Base-by-base conservation (phyloP, 2,888 invertebrate genomes). In the Rotaria sp. region DNA sequence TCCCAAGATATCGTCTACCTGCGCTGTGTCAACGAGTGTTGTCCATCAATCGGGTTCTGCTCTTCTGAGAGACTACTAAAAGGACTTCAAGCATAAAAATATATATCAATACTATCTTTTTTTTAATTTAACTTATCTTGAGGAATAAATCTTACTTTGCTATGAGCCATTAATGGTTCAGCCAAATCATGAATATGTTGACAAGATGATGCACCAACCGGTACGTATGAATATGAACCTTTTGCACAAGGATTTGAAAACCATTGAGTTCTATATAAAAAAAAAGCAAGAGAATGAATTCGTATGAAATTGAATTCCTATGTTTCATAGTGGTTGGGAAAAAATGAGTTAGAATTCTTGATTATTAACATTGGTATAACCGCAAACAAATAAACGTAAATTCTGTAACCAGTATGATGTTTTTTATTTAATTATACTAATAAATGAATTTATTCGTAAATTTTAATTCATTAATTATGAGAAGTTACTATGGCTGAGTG, bases 221-320 rank as follows among this genome's bases (percentile, higher is more conserved):
- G 95, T 90, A 97, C 95, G 85, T 95, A 95, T 57, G 96, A 95
- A 90, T 95, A 95, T 0, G 94, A 94, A 3, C 95, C 95, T 90
- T 94, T 93, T 1, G 95, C 94, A 90, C 93, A 95, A 26, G 94
- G 93, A 90, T 96, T 95, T 85, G 94, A 94, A 89, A 94, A 93
- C 97, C 97, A 97, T 91, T 94, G 94, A 86, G 96, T 96, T 90
- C 95, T 94, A 90, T 21, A 89, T 88, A 74, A n/a, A 59, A 35
- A 80, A 45, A 13, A 45, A 13, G 5, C 8, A 45, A 45, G 13
- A 45, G 2, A 45, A 45, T 45, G 45, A 45, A 45, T 11, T 45
- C 13, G 10, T 45, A 45, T 45, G 8, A 8, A 45, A 11, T 8
- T n/a, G n/a, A n/a, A n/a, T n/a, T n/a, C n/a, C n/a, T n/a, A n/a